Evolutionary conservation across 2,113 vertebrate species (phyloP).

Genomic region (Uria lomvia): DNA sequence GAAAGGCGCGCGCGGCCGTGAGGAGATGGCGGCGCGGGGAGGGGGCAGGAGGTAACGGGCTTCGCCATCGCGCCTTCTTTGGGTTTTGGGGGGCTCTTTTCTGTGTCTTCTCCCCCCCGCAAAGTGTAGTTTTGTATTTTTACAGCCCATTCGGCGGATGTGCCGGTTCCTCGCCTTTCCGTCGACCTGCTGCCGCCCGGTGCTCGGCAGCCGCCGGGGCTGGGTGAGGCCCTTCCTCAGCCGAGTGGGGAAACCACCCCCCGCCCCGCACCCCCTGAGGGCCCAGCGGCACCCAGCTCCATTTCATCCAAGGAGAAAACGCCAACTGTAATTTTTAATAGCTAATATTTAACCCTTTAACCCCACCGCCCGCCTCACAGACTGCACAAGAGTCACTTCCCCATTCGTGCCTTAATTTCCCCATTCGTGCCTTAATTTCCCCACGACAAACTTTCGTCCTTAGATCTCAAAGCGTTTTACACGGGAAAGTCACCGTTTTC

Average conservation of each 20-base stretch:
- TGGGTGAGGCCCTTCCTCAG: too few species aligned
- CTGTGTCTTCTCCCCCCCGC: background rate
- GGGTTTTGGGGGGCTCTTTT: background rate
- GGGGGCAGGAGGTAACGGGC: accelerated
- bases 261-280: accelerated
- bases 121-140: background rate
- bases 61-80: background rate
- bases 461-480: background rate
- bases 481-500: accelerated
- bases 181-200: too few species aligned
- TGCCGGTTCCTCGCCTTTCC: background rate
- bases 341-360: background rate
- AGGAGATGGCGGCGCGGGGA: background rate
- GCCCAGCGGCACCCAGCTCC: background rate
- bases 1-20: background rate
- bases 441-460: background rate
- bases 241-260: background rate
- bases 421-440: background rate
- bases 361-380: background rate
- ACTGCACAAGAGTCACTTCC: background rate
- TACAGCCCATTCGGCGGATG: too few species aligned
- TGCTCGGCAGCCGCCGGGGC: background rate
- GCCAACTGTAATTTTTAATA: background rate
- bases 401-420: background rate
- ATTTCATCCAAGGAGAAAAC: background rate